These are phyloP conservation scores for Drosophila sp. DNA, from an alignment of 1,140 invertebrate species.

Conservation along the genomic window DNA sequence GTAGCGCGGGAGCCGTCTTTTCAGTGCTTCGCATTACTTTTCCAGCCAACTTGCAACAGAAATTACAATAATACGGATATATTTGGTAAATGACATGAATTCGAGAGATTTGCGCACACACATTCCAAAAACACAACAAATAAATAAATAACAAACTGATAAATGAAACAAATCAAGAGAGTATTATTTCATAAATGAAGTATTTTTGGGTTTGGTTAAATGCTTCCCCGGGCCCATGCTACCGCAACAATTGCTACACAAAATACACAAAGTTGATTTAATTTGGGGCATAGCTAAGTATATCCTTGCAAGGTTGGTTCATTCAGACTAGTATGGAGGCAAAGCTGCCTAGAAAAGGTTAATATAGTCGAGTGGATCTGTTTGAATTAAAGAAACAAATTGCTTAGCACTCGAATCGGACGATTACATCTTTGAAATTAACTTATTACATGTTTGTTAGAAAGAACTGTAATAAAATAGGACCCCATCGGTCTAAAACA, in stretches of 20 bases:
- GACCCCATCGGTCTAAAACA: too few relatives aligned
- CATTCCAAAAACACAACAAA: conserved; percentile 43
- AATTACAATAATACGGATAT: conserved; percentile 71
- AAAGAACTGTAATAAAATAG: too few relatives aligned
- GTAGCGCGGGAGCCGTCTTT: conserved; percentile 54
- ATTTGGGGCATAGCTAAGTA: conserved; percentile 16
- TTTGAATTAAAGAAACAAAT: too few relatives aligned
- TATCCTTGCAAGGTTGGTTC: background rate
- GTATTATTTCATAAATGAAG: conserved; percentile 19
- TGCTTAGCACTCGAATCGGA: too few relatives aligned
- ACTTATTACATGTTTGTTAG: too few relatives aligned
- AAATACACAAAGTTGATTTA: conserved; percentile 19
- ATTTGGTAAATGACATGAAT: conserved; percentile 49
- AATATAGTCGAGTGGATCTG: too few relatives aligned
- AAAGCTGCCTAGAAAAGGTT: background rate
- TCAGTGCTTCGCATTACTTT: conserved; percentile 72
- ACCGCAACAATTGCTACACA: conserved; percentile 32
- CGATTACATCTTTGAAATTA: too few relatives aligned
- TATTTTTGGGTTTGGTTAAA: conserved; percentile 6
- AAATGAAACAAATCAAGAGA: conserved; percentile 24
- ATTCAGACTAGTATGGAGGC: background rate
- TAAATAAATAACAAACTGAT: conserved; percentile 47
- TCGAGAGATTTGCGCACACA: conserved; percentile 24
- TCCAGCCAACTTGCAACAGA: conserved; percentile 76
- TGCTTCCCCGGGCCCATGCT: conserved; percentile 31